Evolutionary conservation across 1,140 invertebrate species (phyloP).

Genomic region (Macrobrachium nipponense): DNA sequence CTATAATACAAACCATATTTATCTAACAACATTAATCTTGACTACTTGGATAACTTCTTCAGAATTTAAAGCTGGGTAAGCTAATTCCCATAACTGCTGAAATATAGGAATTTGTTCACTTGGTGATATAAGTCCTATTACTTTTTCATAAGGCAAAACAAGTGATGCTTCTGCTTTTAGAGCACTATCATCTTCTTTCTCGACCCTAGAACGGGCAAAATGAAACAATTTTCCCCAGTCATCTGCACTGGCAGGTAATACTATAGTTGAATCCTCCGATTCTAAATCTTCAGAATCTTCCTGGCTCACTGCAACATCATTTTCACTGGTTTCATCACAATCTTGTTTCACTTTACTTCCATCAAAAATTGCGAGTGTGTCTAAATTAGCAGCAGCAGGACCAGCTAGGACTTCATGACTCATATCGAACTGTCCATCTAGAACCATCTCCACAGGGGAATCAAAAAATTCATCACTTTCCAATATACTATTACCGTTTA

Average conservation of each 20-base stretch:
- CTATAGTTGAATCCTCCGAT: slow-evolving; percentile 1
- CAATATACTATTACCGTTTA: slow-evolving; percentile 31
- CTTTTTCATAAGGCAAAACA: slow-evolving; percentile 46
- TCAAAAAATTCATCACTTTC: slow-evolving; percentile 43
- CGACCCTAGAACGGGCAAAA: slow-evolving; percentile 27
- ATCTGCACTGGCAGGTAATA: slow-evolving; percentile 34
- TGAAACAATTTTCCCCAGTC: slow-evolving; percentile 48
- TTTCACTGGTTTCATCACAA: not conserved
- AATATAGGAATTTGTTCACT: slow-evolving; percentile 50
- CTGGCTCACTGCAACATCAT: not conserved
- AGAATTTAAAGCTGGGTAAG: slow-evolving; percentile 19
- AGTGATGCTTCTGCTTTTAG: slow-evolving; percentile 40
- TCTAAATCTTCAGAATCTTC: slow-evolving; percentile 3
- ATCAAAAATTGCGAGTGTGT: slow-evolving; percentile 33
- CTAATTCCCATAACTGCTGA: slow-evolving; percentile 41
- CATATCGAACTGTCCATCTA: slow-evolving; percentile 57
- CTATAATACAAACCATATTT: not conserved
- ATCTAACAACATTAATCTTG: slow-evolving; percentile 37
- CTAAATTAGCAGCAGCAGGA: slow-evolving; percentile 29
- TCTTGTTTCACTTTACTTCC: slow-evolving; percentile 12
- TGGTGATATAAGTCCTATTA: slow-evolving; percentile 38
- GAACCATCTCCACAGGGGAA: slow-evolving; percentile 50
- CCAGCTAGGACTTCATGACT: slow-evolving; percentile 38
- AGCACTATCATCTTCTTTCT: slow-evolving; percentile 7
- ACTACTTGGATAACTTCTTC: slow-evolving; percentile 30